These are phyloP conservation scores for Boloria euphrosyne DNA, from an alignment of 2,888 invertebrate genomes.

Conservation along the genomic window DNA sequence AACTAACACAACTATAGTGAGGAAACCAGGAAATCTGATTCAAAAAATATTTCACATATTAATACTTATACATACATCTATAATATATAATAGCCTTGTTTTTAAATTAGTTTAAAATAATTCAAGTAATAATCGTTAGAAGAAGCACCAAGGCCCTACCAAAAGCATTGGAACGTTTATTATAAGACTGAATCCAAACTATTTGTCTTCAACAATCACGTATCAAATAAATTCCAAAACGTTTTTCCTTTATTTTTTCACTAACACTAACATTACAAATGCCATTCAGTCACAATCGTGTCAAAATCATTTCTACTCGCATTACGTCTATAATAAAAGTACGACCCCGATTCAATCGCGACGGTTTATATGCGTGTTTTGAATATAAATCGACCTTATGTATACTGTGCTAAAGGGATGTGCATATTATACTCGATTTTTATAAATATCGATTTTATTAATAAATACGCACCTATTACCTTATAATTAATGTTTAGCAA, in stretches of 20 bases:
- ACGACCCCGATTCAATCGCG: constrained; percentile 22
- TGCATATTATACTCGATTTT: constrained; percentile 1
- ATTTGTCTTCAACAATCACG: not conserved
- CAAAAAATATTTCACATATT: no score
- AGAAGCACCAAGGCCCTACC: no score
- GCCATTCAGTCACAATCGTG: constrained; percentile 22
- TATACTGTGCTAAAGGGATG: constrained; percentile 8
- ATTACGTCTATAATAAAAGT: constrained; percentile 16
- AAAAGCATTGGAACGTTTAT: not conserved
- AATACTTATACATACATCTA: no score
- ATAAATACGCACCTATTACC: no score
- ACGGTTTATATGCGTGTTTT: constrained; percentile 18
- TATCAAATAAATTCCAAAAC: constrained; percentile 12
- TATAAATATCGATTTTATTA: not conserved
- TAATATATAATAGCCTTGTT: no score
- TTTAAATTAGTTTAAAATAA: no score
- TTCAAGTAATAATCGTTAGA: no score
- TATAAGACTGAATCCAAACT: not conserved
- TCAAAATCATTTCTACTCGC: constrained; percentile 23
- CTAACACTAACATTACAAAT: constrained; percentile 12
- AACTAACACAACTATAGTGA: no score
- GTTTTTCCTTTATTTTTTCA: constrained; percentile 3
- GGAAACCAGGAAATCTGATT: no score
- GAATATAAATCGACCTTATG: constrained; percentile 24
- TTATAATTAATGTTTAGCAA: no score